These are phyloP conservation scores for Drosophila peninsularis DNA, from an alignment of 2,888 invertebrate genomes.

Conservation along the genomic window DNA sequence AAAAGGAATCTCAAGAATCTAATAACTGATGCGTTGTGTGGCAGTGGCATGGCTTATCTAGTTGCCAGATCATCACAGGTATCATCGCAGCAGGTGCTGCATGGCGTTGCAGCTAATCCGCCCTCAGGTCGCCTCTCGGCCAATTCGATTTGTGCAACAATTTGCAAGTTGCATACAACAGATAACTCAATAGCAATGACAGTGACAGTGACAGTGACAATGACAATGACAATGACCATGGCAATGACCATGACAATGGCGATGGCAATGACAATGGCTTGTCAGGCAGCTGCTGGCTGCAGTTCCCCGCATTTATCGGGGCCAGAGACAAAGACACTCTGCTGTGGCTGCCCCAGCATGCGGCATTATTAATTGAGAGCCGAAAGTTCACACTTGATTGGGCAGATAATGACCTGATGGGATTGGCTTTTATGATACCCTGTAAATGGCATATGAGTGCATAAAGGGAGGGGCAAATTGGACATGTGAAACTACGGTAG, in stretches of 20 bases:
- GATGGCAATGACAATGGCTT: not conserved
- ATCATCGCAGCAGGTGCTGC: not conserved
- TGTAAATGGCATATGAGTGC: not conserved
- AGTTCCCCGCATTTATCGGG: not conserved
- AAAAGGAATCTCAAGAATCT: not conserved
- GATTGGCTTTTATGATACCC: not conserved
- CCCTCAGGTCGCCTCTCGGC: not conserved
- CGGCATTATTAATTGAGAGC: not conserved
- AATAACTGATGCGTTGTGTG: not conserved
- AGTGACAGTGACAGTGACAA: not conserved
- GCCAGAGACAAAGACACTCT: not conserved
- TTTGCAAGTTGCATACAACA: slow-evolving; percentile 32
- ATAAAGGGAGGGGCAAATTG: too few species aligned
- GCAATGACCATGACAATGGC: not conserved
- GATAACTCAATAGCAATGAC: slow-evolving; percentile 3
- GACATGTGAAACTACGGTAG: too few species aligned
- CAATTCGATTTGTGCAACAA: slow-evolving; percentile 22
- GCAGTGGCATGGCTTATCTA: not conserved
- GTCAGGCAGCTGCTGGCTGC: not conserved
- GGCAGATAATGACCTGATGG: not conserved
- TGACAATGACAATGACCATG: not conserved
- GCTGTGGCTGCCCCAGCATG: too few species aligned
- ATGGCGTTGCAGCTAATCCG: not conserved
- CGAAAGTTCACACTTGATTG: not conserved
- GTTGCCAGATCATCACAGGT: not conserved